Percentiles rank a stretch among this genome's conserved stretches.
Conservation (phyloP, 2,888 invertebrate genomes). For the Lutraria lutraria region DNA sequence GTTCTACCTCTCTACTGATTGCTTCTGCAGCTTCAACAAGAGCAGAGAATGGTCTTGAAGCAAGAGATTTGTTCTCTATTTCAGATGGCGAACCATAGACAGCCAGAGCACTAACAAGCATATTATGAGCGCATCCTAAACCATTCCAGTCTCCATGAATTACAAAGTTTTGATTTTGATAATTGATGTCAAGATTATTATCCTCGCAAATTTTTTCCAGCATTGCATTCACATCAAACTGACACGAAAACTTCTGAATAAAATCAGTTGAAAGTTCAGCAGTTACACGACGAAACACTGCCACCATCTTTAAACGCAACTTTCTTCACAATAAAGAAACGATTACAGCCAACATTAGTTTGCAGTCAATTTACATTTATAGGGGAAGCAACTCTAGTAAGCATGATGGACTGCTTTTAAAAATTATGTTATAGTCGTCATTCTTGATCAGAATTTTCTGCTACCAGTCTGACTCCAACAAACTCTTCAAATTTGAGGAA, state of each 20-base stretch:
- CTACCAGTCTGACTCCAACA: neutral
- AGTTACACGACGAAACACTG: conserved; percentile 71
- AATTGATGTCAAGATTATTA: conserved; percentile 65
- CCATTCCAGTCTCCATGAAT: conserved; percentile 72
- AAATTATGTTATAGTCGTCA: neutral
- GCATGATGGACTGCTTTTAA: neutral
- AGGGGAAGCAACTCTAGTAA: neutral
- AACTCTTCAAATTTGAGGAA: conserved; percentile 55
- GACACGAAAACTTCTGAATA: conserved; percentile 68
- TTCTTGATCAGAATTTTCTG: neutral
- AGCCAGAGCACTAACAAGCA: conserved; percentile 70
- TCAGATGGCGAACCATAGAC: conserved; percentile 66
- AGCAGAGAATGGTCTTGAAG: conserved; percentile 56
- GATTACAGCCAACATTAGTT: neutral
- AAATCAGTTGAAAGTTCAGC: conserved; percentile 73
- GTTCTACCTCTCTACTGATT: conserved; percentile 44
- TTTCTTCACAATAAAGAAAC: neutral
- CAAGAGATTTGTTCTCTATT: conserved; percentile 23
- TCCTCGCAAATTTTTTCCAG: conserved; percentile 72
- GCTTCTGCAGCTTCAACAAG: conserved; percentile 70
- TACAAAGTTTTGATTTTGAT: conserved; percentile 37
- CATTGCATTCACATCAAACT: conserved; percentile 74
- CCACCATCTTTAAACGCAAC: conserved; percentile 55
- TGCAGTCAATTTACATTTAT: neutral
- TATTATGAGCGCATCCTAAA: conserved; percentile 71